These are phyloP conservation scores for Nipponia nippon DNA, from an alignment of 2,113 vertebrate species.

Conservation along the genomic window DNA sequence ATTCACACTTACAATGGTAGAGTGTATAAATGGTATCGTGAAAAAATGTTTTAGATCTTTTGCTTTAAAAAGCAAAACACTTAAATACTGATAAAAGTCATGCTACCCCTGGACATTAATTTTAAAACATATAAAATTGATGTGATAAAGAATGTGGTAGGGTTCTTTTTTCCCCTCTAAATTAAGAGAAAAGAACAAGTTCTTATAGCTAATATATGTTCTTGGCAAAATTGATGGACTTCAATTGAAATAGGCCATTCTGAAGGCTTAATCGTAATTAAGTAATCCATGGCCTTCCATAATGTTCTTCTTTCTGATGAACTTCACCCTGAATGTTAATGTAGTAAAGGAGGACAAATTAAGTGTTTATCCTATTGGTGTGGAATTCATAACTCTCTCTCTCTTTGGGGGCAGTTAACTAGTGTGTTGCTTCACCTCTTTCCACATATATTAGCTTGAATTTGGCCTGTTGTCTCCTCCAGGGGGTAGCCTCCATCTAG, in stretches of 20 bases:
- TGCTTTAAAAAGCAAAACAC: neutral
- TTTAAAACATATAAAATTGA: neutral
- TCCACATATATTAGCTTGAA: neutral
- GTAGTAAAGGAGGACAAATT: neutral
- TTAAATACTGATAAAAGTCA: neutral
- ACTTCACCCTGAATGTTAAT: neutral
- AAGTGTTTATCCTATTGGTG: neutral
- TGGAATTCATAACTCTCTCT: neutral
- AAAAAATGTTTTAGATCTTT: neutral
- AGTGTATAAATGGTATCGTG: neutral
- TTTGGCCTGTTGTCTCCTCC: neutral
- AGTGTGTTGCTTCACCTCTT: neutral
- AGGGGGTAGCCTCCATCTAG: neutral
- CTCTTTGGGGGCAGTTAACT: neutral
- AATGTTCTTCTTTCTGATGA: neutral
- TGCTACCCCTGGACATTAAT: neutral
- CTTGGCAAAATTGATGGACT: neutral
- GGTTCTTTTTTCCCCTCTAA: neutral
- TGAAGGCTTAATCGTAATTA: neutral
- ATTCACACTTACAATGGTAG: neutral
- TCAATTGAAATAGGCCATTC: neutral
- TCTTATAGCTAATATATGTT: neutral
- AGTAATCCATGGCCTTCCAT: neutral
- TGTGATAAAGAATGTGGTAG: neutral
- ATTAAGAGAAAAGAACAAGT: neutral